These are phyloP conservation scores for Apodemus speciosus DNA, from an alignment of 2,113 vertebrate genomes.

Conservation along the genomic window DNA sequence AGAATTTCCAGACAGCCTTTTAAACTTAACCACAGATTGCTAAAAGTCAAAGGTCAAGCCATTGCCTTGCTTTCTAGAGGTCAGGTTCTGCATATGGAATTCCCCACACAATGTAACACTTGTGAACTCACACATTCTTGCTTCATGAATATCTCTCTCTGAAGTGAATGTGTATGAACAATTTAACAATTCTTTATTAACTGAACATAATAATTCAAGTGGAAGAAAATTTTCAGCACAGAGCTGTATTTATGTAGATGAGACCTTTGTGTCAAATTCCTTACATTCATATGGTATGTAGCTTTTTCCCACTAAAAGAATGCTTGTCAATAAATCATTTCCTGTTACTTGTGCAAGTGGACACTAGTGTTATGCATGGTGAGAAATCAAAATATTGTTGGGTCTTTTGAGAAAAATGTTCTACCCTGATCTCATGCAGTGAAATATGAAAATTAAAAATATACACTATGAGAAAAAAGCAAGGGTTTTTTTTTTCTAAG, in stretches of 20 bases:
- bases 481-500: background rate
- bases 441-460: conserved; percentile 28
- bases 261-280: conserved; percentile 67
- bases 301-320: conserved; percentile 64
- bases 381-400: conserved; percentile 63
- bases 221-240: conserved; percentile 49
- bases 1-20: conserved; percentile 58
- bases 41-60: conserved; percentile 72
- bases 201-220: conserved; percentile 22
- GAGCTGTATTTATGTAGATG: conserved; percentile 63
- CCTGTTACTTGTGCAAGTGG: conserved; percentile 43
- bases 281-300: conserved; percentile 22
- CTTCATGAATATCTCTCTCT: background rate
- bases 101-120: conserved; percentile 63
- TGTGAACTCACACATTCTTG: conserved; percentile 48
- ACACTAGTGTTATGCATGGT: conserved; percentile 63
- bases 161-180: conserved; percentile 60
- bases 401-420: background rate
- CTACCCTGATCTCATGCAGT: conserved; percentile 17
- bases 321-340: conserved; percentile 62
- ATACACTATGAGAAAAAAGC: background rate
- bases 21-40: conserved; percentile 57
- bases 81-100: conserved; percentile 22
- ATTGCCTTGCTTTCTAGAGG: conserved; percentile 18
- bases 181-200: conserved; percentile 65